Evolutionary conservation across 2,888 invertebrate species (phyloP).

Genomic region (Meganola albula): DNA sequence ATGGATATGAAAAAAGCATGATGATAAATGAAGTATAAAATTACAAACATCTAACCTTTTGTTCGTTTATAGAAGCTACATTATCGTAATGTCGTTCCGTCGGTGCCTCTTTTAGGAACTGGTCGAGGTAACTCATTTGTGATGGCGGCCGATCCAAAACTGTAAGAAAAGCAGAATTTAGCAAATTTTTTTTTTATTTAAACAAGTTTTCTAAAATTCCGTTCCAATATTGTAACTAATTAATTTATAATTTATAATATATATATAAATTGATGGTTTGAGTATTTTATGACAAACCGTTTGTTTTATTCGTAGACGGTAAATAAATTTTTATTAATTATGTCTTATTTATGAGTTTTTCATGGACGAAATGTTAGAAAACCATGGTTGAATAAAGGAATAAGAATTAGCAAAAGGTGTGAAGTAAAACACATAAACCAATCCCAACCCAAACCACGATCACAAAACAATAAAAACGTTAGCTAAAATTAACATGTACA

Average conservation of each 20-base stretch:
- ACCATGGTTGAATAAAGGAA: neutral
- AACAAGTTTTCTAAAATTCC: constrained; percentile 10
- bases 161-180: constrained; percentile 58
- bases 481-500: constrained; percentile 30
- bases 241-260: too few relatives aligned
- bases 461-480: constrained; percentile 48
- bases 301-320: too few relatives aligned
- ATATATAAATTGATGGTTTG: too few relatives aligned
- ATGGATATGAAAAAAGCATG: constrained; percentile 23
- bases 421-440: constrained; percentile 52
- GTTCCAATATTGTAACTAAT: too few relatives aligned
- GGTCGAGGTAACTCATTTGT: constrained; percentile 94
- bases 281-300: too few relatives aligned
- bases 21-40: constrained; percentile 6
- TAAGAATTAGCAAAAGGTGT: constrained; percentile 5
- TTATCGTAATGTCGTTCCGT: constrained; percentile 70
- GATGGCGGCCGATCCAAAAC: constrained; percentile 93
- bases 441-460: constrained; percentile 67
- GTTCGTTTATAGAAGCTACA: constrained; percentile 62
- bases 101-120: constrained; percentile 87
- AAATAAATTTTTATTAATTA: too few relatives aligned
- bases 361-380: too few relatives aligned
- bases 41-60: constrained; percentile 49
- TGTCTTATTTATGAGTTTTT: too few relatives aligned
- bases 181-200: neutral